phyloP scores from a whole-genome alignment of 2,797 vertebrate species.

The Muscicapa striata region DNA sequence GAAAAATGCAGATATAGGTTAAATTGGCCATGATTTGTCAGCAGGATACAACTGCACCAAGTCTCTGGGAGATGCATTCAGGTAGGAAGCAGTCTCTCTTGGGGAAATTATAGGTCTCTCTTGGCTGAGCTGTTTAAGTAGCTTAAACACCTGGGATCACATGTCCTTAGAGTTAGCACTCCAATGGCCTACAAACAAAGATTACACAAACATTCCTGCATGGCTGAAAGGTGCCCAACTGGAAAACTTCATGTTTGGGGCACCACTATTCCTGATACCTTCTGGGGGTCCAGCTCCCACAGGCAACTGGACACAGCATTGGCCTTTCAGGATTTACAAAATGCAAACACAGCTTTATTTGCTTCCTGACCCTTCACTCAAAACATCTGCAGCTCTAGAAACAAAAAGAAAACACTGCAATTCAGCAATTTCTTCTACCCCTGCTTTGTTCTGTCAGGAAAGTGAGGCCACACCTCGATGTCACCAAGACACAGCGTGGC shows the following conservation, averaged over 20 bases:
- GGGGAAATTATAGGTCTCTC: background rate
- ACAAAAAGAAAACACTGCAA: background rate
- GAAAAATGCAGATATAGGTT: background rate
- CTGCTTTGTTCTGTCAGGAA: slow-evolving; percentile 4
- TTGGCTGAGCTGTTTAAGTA: background rate
- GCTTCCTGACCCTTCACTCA: background rate
- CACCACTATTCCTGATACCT: background rate
- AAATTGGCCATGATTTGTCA: background rate
- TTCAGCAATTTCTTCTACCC: background rate
- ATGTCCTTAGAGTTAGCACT: background rate
- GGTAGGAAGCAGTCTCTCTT: background rate
- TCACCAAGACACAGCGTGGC: background rate
- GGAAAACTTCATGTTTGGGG: background rate
- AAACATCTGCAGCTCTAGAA: background rate
- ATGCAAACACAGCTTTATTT: background rate
- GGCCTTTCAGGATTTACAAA: background rate
- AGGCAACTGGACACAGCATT: background rate
- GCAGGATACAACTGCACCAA: background rate
- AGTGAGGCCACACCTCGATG: background rate
- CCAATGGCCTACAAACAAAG: background rate
- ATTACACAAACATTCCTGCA: background rate
- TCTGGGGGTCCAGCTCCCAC: background rate
- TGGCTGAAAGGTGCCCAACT: background rate
- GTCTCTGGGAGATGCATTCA: background rate
- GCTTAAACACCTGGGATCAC: background rate